A percentile compares a stretch with the other conserved stretches of the same genome.
phyloP scores from a whole-genome alignment of 2,113 vertebrate species.

The Gallinago media region DNA sequence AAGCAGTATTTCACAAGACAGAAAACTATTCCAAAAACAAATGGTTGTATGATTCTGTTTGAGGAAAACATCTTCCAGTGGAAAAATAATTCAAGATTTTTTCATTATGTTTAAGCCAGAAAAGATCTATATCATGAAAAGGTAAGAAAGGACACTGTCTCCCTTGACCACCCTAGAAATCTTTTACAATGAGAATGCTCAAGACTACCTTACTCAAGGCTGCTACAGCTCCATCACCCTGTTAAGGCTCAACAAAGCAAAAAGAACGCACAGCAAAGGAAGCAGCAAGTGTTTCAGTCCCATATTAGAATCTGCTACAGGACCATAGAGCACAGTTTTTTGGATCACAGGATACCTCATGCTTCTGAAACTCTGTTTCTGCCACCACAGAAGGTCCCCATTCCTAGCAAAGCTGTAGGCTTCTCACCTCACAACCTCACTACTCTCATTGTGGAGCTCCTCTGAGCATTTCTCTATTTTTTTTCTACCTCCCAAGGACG shows the following conservation, averaged over 20 bases:
- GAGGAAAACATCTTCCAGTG: background rate
- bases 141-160: background rate
- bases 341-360: background rate
- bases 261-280: background rate
- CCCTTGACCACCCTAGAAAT: background rate
- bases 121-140: background rate
- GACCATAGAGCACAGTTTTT: background rate
- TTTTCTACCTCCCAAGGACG: background rate
- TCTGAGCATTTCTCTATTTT: background rate
- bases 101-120: background rate
- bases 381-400: background rate
- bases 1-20: background rate
- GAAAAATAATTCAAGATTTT: slow-evolving; percentile 16
- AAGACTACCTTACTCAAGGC: background rate
- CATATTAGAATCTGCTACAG: background rate
- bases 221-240: background rate
- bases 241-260: background rate
- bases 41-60: background rate
- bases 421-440: background rate
- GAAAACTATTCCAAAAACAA: background rate
- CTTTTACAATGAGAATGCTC: background rate
- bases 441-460: background rate
- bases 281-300: background rate
- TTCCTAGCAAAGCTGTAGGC: background rate
- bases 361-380: background rate